Base-by-base conservation (phyloP, 2,113 vertebrate species). In the Catharus bicknelli region DNA sequence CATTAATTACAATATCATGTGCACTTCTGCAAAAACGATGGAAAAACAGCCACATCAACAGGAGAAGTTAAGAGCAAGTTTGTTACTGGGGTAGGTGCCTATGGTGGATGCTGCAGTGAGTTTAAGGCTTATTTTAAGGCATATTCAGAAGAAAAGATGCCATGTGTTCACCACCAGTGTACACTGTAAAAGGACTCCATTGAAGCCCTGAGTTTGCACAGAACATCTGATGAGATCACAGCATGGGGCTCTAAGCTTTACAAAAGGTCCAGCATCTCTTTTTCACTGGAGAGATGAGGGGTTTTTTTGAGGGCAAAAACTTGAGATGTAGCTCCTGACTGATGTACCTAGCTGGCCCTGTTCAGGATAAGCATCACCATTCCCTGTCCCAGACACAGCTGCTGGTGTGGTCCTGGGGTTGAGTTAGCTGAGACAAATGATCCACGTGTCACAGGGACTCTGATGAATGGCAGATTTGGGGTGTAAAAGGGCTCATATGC, bases 141-240 rank as follows among this genome's bases (percentile, higher is more conserved):
- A 61, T 2, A 40, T 51, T 72, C 19, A 66, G 77, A 59, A 51
- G 64, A 67, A 92, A 87, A 16, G 6, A n/a, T 20, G 36, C 10
- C 42, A 70, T 5, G 8, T 58, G 12, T 2, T 50, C 72, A 51
- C 14, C 30, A 30, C 1, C 61, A 68, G 45, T 14, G 13, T 47
- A 9, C 25, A 4, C 43, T 53, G 29, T 13, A 11, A 59, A 79
- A 88, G 66, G 62, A 42, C 10, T 55, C 57, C 48, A 32, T 1
- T 45, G 69, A 27, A 75, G 70, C 5, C 26, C 30, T 1, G 34
- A 54, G 36, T 81, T 69, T 72, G 84, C 78, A 81, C 59, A 48
- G 34, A 58, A 63, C 48, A 85, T n/a, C 81, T 83, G 90, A 93
- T 38, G 70, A 83, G 67, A 85, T 85, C 83, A 22, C 45, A 91